Evolutionary conservation across 2,888 invertebrate genomes (phyloP).

Genomic region (Drosophila peninsularis): DNA sequence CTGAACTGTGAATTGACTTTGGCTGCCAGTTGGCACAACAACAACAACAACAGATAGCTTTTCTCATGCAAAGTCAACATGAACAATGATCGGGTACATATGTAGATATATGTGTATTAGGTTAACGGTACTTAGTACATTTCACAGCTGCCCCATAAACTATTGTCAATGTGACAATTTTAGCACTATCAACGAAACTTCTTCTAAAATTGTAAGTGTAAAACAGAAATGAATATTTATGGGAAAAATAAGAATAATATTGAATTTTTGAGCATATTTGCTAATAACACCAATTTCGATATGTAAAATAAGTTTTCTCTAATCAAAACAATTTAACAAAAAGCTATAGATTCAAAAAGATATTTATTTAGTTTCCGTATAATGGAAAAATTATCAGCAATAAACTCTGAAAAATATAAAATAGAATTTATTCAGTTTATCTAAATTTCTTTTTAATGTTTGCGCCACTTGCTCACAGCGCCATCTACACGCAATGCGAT

Average conservation of each 20-base stretch:
- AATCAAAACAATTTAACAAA: too few species aligned
- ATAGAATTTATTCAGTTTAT: neutral
- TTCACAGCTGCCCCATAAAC: slow-evolving; percentile 39
- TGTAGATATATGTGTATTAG: slow-evolving; percentile 37
- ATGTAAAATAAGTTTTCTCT: too few species aligned
- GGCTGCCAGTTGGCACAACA: slow-evolving; percentile 71
- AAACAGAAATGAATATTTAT: neutral
- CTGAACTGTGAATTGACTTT: slow-evolving; percentile 75
- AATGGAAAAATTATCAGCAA: too few species aligned
- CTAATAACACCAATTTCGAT: neutral
- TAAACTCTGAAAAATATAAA: neutral
- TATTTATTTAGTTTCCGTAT: neutral
- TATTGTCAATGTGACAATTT: slow-evolving; percentile 5
- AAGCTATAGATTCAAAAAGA: neutral
- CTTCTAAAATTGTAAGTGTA: neutral
- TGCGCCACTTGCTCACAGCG: neutral
- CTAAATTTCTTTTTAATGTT: neutral
- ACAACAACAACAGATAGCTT: slow-evolving; percentile 60
- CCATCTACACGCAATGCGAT: slow-evolving; percentile 2
- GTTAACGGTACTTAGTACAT: slow-evolving; percentile 48
- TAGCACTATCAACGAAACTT: neutral
- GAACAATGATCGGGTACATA: slow-evolving; percentile 67
- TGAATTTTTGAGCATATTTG: neutral
- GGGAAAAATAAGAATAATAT: neutral
- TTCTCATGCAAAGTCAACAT: slow-evolving; percentile 74